Evolutionary conservation across 2,888 invertebrate genomes (phyloP), one percentile per base, ranked within the genome.

Genomic region (Caenorhabditis panamensis): DNA sequence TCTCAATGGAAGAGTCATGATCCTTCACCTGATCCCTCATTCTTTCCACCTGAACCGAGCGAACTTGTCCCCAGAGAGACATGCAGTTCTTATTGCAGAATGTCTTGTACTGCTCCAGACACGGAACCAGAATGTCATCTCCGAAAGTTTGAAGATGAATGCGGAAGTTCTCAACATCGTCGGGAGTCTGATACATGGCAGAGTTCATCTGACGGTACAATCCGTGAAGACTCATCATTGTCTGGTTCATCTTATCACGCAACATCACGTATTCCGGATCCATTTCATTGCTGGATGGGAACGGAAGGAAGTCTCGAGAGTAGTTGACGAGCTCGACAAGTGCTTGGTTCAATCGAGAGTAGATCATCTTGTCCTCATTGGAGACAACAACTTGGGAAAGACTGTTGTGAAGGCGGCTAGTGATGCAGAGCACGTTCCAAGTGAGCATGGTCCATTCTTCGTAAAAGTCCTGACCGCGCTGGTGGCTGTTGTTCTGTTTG

Each of bases 361-460:
- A 89, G 62, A 90, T 88, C 71, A 86, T 87, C 31, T 86, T 84
- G 63, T 85, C 85, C 41, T 85, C 85, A 36, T 69, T 80, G 16
- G 85, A 83, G 3, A 83, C 85, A 1, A 82, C 69, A 18, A 83
- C 80, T 62, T 73, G 81, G 11, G 79, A 59, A 22, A 86, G 59
- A 37, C 82, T 83, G 53, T 84, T 86, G 64, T 90, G 90, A 9
- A 89, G 84, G 37, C 90, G 79, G 28, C 84, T 87, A 13, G 88
- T 89, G 49, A 90, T 89, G 75, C 90, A 90, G 44, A 90, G 67
- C 13, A 89, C 89, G 76, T 90, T 90, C 90, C 90, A 90, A 6
- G 90, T 89, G 1, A 90, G 67, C 88, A 90, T 89, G 22, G 90
- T 88, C 90, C 90, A 90, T 83, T 90, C 90, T 66, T 90, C 90